Percentiles rank a stretch among this genome's conserved stretches.
phyloP scores from a whole-genome alignment of 2,113 vertebrate species.

The Mormoops blainvillei region DNA sequence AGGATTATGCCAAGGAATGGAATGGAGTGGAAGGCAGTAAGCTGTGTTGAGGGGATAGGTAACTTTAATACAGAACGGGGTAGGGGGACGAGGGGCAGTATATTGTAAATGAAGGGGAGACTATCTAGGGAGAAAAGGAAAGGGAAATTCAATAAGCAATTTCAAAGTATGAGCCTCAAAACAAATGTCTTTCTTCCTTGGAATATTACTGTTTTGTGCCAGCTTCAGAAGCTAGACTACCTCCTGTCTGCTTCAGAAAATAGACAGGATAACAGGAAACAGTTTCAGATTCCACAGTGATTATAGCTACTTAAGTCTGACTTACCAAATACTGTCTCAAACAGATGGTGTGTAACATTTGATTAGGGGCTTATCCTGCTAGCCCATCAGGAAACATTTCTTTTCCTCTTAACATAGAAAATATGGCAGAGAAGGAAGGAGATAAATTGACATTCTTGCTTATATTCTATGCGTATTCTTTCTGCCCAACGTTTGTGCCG shows the following conservation, averaged over 20 bases:
- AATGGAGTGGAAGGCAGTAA: not conserved
- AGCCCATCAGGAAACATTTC: constrained; percentile 65
- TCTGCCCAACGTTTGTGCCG: not conserved
- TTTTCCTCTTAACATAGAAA: constrained; percentile 55
- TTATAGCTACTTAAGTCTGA: constrained; percentile 69
- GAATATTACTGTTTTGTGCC: constrained; percentile 61
- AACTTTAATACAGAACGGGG: not conserved
- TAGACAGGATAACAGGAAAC: constrained; percentile 75
- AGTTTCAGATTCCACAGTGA: constrained; percentile 63
- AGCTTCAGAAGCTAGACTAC: constrained; percentile 40
- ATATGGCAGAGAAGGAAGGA: constrained; percentile 31
- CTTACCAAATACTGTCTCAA: constrained; percentile 66
- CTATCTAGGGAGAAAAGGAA: not conserved
- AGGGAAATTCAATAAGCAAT: not conserved
- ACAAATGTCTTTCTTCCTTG: constrained; percentile 33
- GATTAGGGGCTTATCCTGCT: constrained; percentile 68
- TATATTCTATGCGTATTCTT: not conserved
- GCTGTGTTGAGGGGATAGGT: not conserved
- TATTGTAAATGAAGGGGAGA: not conserved
- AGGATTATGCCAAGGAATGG: not conserved
- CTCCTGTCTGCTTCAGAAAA: constrained; percentile 66
- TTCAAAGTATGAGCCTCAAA: constrained; percentile 56
- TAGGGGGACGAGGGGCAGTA: not conserved
- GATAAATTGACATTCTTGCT: not conserved
- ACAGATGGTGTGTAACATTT: constrained; percentile 68